Evolutionary conservation across 2,888 invertebrate species (phyloP), one percentile per base, ranked within the genome.

Genomic region (Incurvaria masculella): DNA sequence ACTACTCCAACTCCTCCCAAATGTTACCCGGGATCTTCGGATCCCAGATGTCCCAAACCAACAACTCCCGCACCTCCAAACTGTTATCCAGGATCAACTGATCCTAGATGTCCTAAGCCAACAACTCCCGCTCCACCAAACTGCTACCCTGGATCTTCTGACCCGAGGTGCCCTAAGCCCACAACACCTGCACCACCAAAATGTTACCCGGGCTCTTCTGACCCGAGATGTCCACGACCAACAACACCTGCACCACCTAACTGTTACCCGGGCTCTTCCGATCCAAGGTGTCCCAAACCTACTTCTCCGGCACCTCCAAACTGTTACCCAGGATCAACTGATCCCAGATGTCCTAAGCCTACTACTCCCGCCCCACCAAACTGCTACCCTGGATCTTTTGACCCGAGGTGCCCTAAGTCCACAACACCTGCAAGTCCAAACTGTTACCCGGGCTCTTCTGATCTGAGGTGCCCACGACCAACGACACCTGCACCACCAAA

Each of bases 101-200:
- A 74, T 52, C 63, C 65, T 0, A 52, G 65, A 17, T 67, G 66
- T 46, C 63, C 61, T 1, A 53, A 39, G 49, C 43, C 51, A 26
- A 42, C 48, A 19, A n/a, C 48, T 6, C 52, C 58, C 1, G 53
- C 50, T 1, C 52, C 57, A 2, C 60, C 51, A 0, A 48, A 49
- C 0, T 63, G 64, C 40, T 62, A 52, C 49, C 70, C 69, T 3
- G 69, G 69, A 23, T 62, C 60, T 3, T 52, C 50, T 1, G 67
- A 67, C 33, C 57, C 63, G n/a, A 50, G 66, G 21, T 63, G 61
- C 45, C 58, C 64, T 0, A 51, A 52, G 26, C 61, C 64, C 2
- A 61, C 54, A 66, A 75, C 53, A 70, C 74, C 6, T 73, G 63
- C 59, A 74, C 69, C 57, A 74, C 68, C 40, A 68, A 76, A 55